Evolutionary conservation across 1,140 invertebrate species (phyloP), one percentile per base, ranked within the genome.

Genomic region (Nixonia krombeini): DNA sequence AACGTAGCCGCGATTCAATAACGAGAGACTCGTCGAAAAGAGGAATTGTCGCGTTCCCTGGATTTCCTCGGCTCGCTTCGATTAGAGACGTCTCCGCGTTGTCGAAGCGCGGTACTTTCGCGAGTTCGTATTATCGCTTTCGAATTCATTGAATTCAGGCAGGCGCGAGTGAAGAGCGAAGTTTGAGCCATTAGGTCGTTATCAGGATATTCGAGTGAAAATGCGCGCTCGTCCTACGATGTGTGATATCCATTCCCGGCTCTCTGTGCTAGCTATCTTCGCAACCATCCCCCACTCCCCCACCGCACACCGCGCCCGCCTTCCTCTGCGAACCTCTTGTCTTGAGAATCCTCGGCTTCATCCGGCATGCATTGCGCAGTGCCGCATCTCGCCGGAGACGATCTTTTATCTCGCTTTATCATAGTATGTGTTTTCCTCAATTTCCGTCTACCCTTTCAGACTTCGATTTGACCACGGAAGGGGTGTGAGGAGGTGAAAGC

Each of bases 111-210:
- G 31, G 61, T 57, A 65, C 62, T 65, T 70, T 70, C 62, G 69
- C 62, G 74, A 80, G 75, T 79, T 81, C 63, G 75, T 72, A 82
- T 82, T 82, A 82, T 82, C 80, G 77, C 73, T 75, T 82, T 82
- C 78, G 76, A 67, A 82, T 79, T 82, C 80, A 82, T 81, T 82
- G 80, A 80, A 74, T 81, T 74, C 73, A 47, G 57, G 55, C 53
- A 51, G n/a, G 59, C 40, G 57, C 47, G 45, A 63, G 56, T 55
- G 59, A 64, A 61, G 64, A 50, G 63, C 56, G 58, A 69, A 72
- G 66, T 73, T 73, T 73, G 66, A 73, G 71, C 72, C 76, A 78
- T 80, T 80, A 76, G 69, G 65, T 52, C 67, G 66, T 77, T 78
- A 77, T 80, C 78, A 74, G 73, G 74, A 73, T 70, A 71, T 78